Conservation (phyloP, 2,113 vertebrate genomes). For the Scortum barcoo region DNA sequence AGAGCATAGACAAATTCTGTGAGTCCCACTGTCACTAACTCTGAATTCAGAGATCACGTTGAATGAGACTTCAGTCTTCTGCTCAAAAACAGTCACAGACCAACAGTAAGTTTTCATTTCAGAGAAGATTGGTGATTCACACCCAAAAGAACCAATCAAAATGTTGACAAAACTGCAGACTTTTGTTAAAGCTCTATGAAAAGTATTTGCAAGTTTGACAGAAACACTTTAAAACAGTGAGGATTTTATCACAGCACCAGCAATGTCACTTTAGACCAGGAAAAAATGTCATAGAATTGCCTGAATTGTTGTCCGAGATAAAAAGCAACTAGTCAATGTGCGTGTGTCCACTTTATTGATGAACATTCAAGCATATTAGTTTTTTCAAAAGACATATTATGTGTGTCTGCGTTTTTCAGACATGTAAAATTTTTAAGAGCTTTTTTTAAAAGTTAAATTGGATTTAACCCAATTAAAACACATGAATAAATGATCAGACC, state of each 20-base stretch:
- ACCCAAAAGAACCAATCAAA: background rate
- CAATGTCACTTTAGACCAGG: background rate
- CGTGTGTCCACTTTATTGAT: no score
- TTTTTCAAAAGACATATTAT: background rate
- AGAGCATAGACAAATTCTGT: slow-evolving; percentile 19
- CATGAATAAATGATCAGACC: background rate
- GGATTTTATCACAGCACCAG: background rate
- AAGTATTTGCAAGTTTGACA: background rate
- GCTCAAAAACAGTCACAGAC: background rate
- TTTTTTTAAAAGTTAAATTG: background rate
- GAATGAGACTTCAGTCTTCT: background rate
- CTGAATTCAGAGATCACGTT: no score
- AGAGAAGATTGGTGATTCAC: background rate
- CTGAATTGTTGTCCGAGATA: background rate
- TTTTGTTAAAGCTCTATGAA: background rate
- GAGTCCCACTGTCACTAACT: background rate
- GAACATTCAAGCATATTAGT: no score
- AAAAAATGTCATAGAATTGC: no score
- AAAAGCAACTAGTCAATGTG: background rate
- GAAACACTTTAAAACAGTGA: no score
- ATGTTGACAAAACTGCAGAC: background rate
- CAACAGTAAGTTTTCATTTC: background rate
- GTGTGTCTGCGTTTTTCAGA: background rate
- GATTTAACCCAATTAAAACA: background rate
- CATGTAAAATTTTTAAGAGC: no score